Percentiles rank a stretch among this genome's conserved stretches.
Evolutionary conservation across 2,797 vertebrate species (phyloP).

Genomic region (Sphaeramia orbicularis): DNA sequence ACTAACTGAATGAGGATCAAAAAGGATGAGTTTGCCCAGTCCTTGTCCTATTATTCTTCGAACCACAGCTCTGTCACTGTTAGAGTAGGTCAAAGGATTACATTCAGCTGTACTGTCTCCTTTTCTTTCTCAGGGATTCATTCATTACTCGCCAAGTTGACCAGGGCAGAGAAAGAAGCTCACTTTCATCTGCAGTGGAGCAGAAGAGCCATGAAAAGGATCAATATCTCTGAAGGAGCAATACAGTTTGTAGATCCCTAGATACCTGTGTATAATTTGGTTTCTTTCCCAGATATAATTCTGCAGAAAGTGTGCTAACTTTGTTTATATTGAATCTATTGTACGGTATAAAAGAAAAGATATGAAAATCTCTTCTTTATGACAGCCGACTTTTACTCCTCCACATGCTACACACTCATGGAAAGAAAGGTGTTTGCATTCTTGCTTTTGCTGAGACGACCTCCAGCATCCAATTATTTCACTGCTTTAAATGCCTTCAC

Average conservation of each 20-base stretch:
- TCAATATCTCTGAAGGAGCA: conserved; percentile 65
- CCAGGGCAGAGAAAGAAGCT: conserved; percentile 18
- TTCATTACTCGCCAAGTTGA: conserved; percentile 56
- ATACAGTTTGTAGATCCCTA: conserved; percentile 25
- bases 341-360: conserved; percentile 15
- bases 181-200: conserved; percentile 48
- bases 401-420: conserved; percentile 24
- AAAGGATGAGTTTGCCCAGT: conserved; percentile 15
- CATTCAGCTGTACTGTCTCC: conserved; percentile 27
- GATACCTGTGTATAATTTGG: conserved; percentile 39
- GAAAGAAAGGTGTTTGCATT: conserved; percentile 57
- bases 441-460: conserved; percentile 65
- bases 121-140: conserved; percentile 50
- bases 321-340: conserved; percentile 36
- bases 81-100: conserved; percentile 48
- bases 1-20: conserved; percentile 39
- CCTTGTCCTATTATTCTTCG: conserved; percentile 32
- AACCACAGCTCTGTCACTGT: conserved; percentile 14
- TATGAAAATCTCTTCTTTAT: conserved; percentile 26
- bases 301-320: conserved; percentile 14
- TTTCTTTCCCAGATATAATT: conserved; percentile 34
- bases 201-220: conserved; percentile 49
- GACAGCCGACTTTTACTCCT: conserved; percentile 46
- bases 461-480: conserved; percentile 74
- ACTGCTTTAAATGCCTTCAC: conserved; percentile 67